Evolutionary conservation across 2,888 invertebrate genomes (phyloP).

Genomic region (Pristionchus arcanus): DNA sequence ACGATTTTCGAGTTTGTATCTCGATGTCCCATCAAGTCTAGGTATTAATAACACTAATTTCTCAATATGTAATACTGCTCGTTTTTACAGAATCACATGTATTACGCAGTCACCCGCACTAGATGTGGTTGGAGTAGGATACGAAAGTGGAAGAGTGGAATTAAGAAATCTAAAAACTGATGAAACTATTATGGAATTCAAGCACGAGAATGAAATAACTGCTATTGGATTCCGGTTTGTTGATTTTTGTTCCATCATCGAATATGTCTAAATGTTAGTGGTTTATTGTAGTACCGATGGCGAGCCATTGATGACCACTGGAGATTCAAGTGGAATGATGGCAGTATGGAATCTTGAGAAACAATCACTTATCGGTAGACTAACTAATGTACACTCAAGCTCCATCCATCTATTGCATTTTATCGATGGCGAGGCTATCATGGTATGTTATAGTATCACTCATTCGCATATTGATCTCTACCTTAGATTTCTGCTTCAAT

Average conservation of each 20-base stretch:
- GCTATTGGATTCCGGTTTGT: conserved; percentile 73
- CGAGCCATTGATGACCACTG: conserved; percentile 70
- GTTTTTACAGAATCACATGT: conserved; percentile 84
- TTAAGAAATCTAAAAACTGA: conserved; percentile 92
- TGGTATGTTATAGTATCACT: conserved; percentile 82
- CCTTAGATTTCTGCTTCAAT: conserved; percentile 69
- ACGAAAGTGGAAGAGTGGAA: conserved; percentile 89
- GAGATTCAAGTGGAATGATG: conserved; percentile 85
- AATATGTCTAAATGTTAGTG: background rate
- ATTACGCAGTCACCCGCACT: conserved; percentile 92
- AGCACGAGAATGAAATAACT: conserved; percentile 87
- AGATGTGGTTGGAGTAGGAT: conserved; percentile 92
- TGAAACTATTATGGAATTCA: conserved; percentile 85
- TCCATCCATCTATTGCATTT: conserved; percentile 89
- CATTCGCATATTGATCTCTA: background rate
- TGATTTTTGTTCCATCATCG: background rate
- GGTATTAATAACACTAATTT: background rate
- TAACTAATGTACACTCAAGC: conserved; percentile 87
- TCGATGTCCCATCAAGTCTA: conserved; percentile 37
- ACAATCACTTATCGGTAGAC: conserved; percentile 86
- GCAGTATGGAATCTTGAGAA: conserved; percentile 92
- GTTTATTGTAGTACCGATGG: conserved; percentile 72
- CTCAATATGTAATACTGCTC: background rate
- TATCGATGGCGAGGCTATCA: conserved; percentile 90
- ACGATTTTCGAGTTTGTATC: conserved; percentile 84